Base-by-base conservation (phyloP, 2,888 invertebrate genomes). In the Bombylius discolor region DNA sequence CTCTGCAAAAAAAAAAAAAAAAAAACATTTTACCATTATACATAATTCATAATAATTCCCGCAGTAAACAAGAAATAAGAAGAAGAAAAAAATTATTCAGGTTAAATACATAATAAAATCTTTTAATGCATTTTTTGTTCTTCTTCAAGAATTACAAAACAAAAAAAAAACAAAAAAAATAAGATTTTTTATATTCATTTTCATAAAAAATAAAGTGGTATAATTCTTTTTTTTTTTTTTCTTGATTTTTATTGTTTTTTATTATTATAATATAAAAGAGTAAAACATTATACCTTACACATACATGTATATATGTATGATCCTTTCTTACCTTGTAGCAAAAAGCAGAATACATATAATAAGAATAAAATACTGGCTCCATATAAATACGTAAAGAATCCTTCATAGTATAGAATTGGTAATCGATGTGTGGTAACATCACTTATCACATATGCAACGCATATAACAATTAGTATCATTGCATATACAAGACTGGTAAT, bases 401-500 rank as follows among this genome's bases (percentile, higher is more conserved):
- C 92, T 81, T 94, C 93, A 76, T 92, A 94, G 78, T 92, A 94
- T 76, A 89, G 87, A 62, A 90, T 83, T 62, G 93, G 93, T 65
- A 94, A 81, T 75, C 88, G 89, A 78, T 91, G 89, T 64, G 93
- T 93, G 70, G 92, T 89, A 68, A 93, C 91, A 78, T 96, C 93
- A 68, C 94, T 91, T 75, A 95, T 86, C 67, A 95, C 92, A 76
- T 94, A 91, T 62, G 93, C 92, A 72, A 94, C 81, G 78, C 95
- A 96, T 59, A 94, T 84, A 65, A 95, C 92, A 65, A 95, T 87
- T 74, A 95, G 79, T 61, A 95, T 84, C 77, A 95, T 92, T 69
- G 93, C 94, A 78, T 96, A 96, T 70, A 95, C 89, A 78, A 93
- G 90, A 77, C 95, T 95, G 80, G 93, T 88, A 75, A 93, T 89